Base-by-base conservation (phyloP, 2,113 vertebrate species). In the Bos javanicus region DNA sequence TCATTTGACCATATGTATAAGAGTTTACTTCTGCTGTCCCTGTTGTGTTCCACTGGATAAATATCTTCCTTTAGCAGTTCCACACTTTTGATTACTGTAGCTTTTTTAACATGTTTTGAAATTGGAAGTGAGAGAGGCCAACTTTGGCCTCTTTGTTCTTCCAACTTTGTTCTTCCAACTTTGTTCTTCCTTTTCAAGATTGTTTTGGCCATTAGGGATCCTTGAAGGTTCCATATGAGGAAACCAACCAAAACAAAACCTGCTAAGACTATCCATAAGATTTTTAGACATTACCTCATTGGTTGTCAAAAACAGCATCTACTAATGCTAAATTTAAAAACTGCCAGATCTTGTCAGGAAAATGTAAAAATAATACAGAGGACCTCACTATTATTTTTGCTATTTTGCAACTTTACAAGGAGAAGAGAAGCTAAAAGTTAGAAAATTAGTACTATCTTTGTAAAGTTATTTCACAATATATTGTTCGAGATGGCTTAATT, bases 271-370 rank as follows among this genome's bases (percentile, higher is more conserved):
- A 1, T 46, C 26, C 25, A 78, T 56, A 95, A 76, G 54, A 74
- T 74, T 89, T 93, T 80, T 17, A 80, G 50, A 80, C 43, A 25
- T 67, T 64, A 28, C 52, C 84, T 88, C 15, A 93, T 17, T 8
- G 11, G 33, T 76, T 90, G 12, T 54, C 52, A 87, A 76, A 94
- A 94, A 33, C 84, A 93, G 50, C 82, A 56, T 46, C 64, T 89
- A 26, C 33, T 76, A 64, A 67, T 57, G 43, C 97, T 91, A 39
- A 94, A 36, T 95, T 95, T 74, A 97, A 86, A 98, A 96, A 96
- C 93, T 97, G 3, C 54, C 92, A 64, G 74, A 83, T 36, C 92
- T 91, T 88, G 74, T 98, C 97, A 98, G 95, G n/a, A 81, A 98
- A 96, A 98, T 36, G 71, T 12, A 17, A 76, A 98, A 98, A 71